A percentile compares a stretch with the other conserved stretches of the same genome.
Evolutionary conservation across 2,113 vertebrate species (phyloP).

Genomic region (human (Homo sapiens)): GRCh38 chr22:21963501-21964000

Average conservation of each 20-base stretch:
- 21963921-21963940: constrained; percentile 96
- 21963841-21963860: background rate
- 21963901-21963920: background rate
- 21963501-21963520: background rate
- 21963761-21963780: background rate
- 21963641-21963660: rapidly evolving
- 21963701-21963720: background rate
- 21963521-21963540: background rate
- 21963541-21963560: background rate
- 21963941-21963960: constrained; percentile 96
- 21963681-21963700: background rate
- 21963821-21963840: background rate
- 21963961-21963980: constrained; percentile 98
- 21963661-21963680: background rate
- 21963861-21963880: background rate
- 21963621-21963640: background rate
- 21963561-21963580: background rate
- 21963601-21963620: background rate
- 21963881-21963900: background rate
- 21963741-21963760: background rate
- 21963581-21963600: background rate
- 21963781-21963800: background rate
- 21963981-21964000: constrained; percentile 93
- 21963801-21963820: background rate
- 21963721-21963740: background rate